Evolutionary conservation across 23 tunicate species (phyloP).

Genomic region (Oikopleura albicans): DNA sequence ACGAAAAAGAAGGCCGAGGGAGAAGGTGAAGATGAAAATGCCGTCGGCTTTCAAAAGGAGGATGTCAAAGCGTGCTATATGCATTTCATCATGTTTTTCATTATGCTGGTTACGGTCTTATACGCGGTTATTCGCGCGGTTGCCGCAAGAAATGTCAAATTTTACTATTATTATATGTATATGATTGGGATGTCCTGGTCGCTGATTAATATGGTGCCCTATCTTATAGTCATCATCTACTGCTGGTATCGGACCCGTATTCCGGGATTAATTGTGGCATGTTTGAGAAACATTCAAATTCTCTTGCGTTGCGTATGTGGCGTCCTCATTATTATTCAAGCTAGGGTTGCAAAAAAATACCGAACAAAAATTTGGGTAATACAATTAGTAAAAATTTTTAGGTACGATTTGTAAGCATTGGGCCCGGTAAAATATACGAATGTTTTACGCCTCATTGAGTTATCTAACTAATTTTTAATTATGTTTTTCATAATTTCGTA

Average conservation of each 20-base stretch:
- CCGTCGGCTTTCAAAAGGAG: conserved; percentile 83
- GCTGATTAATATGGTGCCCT: conserved; percentile 76
- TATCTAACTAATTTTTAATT: neutral
- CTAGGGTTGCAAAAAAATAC: neutral
- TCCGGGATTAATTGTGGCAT: conserved; percentile 77
- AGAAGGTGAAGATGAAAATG: conserved; percentile 61
- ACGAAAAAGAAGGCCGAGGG: conserved; percentile 76
- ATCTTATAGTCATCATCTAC: conserved; percentile 89
- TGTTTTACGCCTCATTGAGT: too few species aligned
- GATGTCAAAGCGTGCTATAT: conserved; percentile 87
- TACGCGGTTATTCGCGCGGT: conserved; percentile 66
- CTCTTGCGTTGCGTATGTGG: conserved; percentile 51
- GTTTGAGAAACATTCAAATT: conserved; percentile 64
- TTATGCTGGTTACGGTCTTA: conserved; percentile 75
- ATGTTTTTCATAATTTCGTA: too few species aligned
- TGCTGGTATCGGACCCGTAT: conserved; percentile 91
- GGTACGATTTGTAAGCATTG: too few species aligned
- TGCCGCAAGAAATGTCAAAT: conserved; percentile 39
- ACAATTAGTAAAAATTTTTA: too few species aligned
- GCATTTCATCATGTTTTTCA: conserved; percentile 92
- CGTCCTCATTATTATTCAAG: conserved; percentile 64
- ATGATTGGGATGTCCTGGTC: conserved; percentile 99
- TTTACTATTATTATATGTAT: conserved; percentile 99
- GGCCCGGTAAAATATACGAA: too few species aligned
- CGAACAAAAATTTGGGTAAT: too few species aligned